phyloP scores from a whole-genome alignment of 1,140 invertebrate genomes.

The Drosophila erecta region DNA sequence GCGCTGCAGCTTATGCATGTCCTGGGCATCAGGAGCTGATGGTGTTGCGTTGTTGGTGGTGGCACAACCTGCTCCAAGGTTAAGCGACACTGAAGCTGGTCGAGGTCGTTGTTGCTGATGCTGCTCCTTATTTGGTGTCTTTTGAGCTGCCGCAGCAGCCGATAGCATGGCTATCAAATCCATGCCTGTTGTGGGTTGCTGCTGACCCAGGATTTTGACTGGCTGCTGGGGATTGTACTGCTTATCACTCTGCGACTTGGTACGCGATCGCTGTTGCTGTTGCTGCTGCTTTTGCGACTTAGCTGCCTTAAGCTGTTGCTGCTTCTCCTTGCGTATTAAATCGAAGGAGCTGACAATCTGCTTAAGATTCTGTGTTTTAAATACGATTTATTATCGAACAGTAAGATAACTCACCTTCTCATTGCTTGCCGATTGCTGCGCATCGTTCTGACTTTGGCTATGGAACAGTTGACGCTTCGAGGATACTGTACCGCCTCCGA shows the following conservation, averaged over 20 bases:
- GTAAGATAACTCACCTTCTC: constrained; percentile 57
- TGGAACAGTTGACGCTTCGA: constrained; percentile 80
- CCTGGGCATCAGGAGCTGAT: constrained; percentile 28
- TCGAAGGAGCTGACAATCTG: constrained; percentile 83
- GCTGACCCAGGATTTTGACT: constrained; percentile 33
- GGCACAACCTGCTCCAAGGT: constrained; percentile 35
- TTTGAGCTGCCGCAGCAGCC: constrained; percentile 70
- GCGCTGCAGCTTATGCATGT: constrained; percentile 61
- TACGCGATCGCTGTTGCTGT: constrained; percentile 59
- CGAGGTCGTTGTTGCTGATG: constrained; percentile 61
- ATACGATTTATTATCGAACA: neutral
- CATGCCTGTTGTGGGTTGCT: constrained; percentile 62
- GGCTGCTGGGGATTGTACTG: constrained; percentile 53
- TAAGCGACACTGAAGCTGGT: constrained; percentile 75
- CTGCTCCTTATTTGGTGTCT: constrained; percentile 48
- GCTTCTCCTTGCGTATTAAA: constrained; percentile 82
- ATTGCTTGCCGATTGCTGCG: constrained; percentile 67
- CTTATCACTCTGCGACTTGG: constrained; percentile 69
- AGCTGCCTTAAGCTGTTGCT: constrained; percentile 68
- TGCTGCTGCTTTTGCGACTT: constrained; percentile 67
- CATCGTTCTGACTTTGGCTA: constrained; percentile 80
- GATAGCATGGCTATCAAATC: constrained; percentile 72
- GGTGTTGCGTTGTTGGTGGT: constrained; percentile 4
- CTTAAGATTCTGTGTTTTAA: neutral
- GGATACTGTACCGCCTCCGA: constrained; percentile 19